A percentile compares a stretch with the other conserved stretches of the same genome.
These are phyloP conservation scores for Acrocephalus arundinaceus DNA, from an alignment of 2,113 vertebrate genomes.

Conservation along the genomic window DNA sequence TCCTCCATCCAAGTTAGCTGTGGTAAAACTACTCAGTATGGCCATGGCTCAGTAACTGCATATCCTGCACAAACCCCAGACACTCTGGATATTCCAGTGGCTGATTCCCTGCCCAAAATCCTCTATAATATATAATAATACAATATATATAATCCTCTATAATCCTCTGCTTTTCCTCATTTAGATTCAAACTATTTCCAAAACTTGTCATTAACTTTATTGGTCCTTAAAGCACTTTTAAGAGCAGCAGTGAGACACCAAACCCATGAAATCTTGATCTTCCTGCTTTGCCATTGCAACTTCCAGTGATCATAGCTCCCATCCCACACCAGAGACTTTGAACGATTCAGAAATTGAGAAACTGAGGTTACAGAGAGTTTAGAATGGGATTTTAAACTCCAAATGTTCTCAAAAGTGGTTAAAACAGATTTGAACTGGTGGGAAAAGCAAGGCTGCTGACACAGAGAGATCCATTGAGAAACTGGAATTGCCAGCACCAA, in stretches of 20 bases:
- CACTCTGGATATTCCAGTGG: accelerated
- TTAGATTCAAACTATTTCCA: background rate
- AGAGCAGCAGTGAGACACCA: background rate
- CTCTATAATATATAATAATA: background rate
- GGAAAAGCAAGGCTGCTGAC: background rate
- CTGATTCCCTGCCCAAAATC: background rate
- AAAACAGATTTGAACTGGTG: background rate
- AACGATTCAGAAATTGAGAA: background rate
- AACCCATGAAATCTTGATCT: background rate
- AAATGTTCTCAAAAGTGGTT: background rate
- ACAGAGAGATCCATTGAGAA: background rate
- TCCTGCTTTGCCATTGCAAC: background rate
- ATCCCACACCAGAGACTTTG: background rate
- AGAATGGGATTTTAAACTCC: background rate
- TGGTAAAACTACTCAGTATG: background rate
- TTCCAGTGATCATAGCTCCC: accelerated
- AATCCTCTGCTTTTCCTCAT: background rate
- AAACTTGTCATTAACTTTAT: background rate
- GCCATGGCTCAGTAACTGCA: accelerated
- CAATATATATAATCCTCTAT: background rate
- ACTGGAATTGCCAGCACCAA: background rate
- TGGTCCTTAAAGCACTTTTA: background rate
- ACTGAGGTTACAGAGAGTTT: background rate
- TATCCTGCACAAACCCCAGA: accelerated
- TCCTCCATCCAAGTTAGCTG: accelerated